Base-by-base conservation (phyloP, 2,113 vertebrate species). In the Alligator mississippiensis region DNA sequence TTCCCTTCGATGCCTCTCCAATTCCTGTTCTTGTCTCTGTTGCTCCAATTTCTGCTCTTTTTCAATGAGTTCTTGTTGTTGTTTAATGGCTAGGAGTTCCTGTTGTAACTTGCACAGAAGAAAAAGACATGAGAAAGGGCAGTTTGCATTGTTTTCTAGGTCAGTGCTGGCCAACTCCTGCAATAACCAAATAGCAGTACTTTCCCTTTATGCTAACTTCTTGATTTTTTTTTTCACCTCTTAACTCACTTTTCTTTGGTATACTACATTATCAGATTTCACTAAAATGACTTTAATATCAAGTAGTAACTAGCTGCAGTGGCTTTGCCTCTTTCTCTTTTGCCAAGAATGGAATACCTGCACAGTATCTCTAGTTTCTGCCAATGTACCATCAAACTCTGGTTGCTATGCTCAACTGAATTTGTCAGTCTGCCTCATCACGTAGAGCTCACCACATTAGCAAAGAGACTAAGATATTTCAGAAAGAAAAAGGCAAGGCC, bases 11-110 rank as follows among this genome's bases (percentile, higher is more conserved):
- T 99, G 98, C 92, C 98, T 98, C 96, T 99, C 99, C 96, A 98
- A 97, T 95, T 99, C 99, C 97, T 99, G 99, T 97, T 99, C 99
- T 98, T 99, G 99, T 95, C 98, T 98, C 96, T 98, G 99, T 94
- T 99, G 98, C 97, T 99, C 99, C 97, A 99, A 97, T 97, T 99
- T 99, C 90, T 99, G 98, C 91, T 99, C 99, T 98, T 99, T 99
- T 97, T 99, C 99, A 93, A 99, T 97, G 90, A 99, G 98, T 97
- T 99, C 99, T 98, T 99, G 99, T 93, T 99, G 99, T 89, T 99
- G 99, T 97, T 99, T 99, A 98, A 99, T 99, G 95, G 98, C 98
- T 98, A 99, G 98, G 91, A 99, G 98, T 98, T 99, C 99, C 98
- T 99, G 99, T 98, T 99, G 99, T 96, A 99, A 98, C 99, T 99